A percentile compares a stretch with the other conserved stretches of the same genome.
Conservation (phyloP, 2,888 invertebrate genomes). For the Tenthredo amoena region DNA sequence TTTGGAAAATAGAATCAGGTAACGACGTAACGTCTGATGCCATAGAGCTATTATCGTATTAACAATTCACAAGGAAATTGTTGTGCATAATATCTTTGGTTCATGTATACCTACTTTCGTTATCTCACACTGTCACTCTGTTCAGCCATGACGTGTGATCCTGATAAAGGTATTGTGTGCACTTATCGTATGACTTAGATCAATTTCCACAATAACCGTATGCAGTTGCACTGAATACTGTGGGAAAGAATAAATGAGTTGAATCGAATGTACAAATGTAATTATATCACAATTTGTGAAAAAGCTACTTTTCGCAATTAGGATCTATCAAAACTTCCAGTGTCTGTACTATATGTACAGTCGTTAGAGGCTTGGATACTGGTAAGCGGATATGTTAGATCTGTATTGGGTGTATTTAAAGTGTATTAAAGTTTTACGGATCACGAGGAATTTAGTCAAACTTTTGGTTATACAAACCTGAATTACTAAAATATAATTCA, state of each 20-base stretch:
- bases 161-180: background rate
- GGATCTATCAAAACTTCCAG: background rate
- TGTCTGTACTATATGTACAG: background rate
- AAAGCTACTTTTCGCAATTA: background rate
- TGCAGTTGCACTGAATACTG: background rate
- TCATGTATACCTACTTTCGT: background rate
- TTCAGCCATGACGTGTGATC: background rate
- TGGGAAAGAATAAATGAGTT: background rate
- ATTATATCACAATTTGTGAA: background rate
- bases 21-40: background rate
- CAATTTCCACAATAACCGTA: background rate
- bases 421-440: background rate
- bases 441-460: background rate
- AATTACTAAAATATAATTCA: background rate
- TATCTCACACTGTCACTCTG: background rate
- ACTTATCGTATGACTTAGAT: background rate
- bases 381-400: background rate
- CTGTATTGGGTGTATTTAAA: background rate
- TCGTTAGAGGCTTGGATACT: background rate
- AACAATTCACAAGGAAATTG: background rate
- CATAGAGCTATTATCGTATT: background rate
- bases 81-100: background rate
- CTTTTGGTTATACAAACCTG: background rate
- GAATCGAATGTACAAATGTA: background rate
- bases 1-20: slow-evolving; percentile 8